phyloP scores from a whole-genome alignment of 2,113 vertebrate genomes.

The Clarias batrachus region DNA sequence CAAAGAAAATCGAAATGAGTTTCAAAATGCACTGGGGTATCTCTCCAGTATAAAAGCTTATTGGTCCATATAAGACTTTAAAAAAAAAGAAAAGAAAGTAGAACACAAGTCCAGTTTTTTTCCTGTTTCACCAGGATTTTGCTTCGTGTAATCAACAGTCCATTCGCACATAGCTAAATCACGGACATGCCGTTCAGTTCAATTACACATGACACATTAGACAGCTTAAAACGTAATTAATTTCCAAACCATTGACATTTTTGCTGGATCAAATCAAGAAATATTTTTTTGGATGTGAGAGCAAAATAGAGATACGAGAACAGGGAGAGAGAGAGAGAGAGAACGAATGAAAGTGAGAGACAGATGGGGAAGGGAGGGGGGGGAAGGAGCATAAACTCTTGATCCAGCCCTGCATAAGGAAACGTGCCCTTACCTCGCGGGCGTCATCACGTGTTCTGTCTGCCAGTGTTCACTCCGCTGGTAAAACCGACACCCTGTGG shows the following conservation, averaged over 20 bases:
- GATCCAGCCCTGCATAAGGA: slow-evolving; percentile 72
- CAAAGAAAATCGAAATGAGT: slow-evolving; percentile 32
- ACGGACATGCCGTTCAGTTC: slow-evolving; percentile 23
- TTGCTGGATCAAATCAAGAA: slow-evolving; percentile 45
- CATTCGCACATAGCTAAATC: slow-evolving; percentile 15
- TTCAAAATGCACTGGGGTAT: slow-evolving; percentile 24
- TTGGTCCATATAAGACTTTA: slow-evolving; percentile 53
- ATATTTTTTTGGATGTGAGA: slow-evolving; percentile 11
- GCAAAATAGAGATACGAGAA: background rate
- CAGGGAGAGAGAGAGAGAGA: background rate
- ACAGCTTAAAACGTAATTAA: slow-evolving; percentile 12
- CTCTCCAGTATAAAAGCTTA: slow-evolving; percentile 28
- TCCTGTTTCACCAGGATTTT: slow-evolving; percentile 23
- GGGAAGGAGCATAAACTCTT: slow-evolving; percentile 46
- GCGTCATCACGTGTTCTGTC: slow-evolving; percentile 78
- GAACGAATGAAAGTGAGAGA: slow-evolving; percentile 14
- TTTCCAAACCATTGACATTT: slow-evolving; percentile 36
- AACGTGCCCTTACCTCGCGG: slow-evolving; percentile 87
- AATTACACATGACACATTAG: slow-evolving; percentile 32
- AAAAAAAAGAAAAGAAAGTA: background rate
- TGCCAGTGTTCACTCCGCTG: slow-evolving; percentile 83
- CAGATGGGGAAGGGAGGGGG: slow-evolving; percentile 15
- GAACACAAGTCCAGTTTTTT: slow-evolving; percentile 46
- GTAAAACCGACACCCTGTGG: slow-evolving; percentile 88
- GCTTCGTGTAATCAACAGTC: slow-evolving; percentile 37